Base-by-base conservation (phyloP, 2,113 vertebrate species). In the Arvicanthis niloticus region DNA sequence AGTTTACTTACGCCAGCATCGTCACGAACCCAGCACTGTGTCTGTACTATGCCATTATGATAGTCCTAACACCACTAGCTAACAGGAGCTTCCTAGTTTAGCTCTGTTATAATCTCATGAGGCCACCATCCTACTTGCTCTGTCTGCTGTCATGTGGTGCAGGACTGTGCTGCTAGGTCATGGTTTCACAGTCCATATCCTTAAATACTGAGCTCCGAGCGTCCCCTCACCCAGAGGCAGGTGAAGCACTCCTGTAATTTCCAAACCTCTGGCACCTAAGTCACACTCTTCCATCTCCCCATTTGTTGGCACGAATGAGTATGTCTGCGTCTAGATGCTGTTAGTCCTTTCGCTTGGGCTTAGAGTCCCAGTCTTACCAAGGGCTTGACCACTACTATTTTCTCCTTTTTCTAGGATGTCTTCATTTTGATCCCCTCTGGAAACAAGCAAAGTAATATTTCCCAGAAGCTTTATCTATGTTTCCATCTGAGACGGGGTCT, bases 401-500 rank as follows among this genome's bases (percentile, higher is more conserved):
- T n/a, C 31, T 45, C 48, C 58, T 40, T 67, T 68, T 7, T 76
- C 8, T 42, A 37, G 2, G 15, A 37, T 76, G 56, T 68, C n/a
- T 40, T 29, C 53, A 91, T 75, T 75, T 60, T n/a, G 42, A 34
- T 26, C 68, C 24, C 9, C 13, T 29, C 58, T 76, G 42, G 9
- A 95, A 87, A 88, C 88, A 76, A 60, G 67, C 56, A 91, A 67
- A 85, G 21, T 67, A 72, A 76, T 45, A 80, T 88, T 87, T 58
- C 40, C 7, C 87, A 67, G 15, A 17, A 45, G 31, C 58, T 62
- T 62, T 1, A 58, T 84, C 56, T 42, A 26, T 42, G n/a, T 62
- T 29, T 84, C 21, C 0, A 24, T 60, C 58, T 60, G 58, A 24
- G 10, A 82, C 37, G 60, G n/a, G 56, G 56, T 84, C 26, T 85